Base-by-base conservation (phyloP, 2,888 invertebrate genomes). In the Ophion slaviceki region DNA sequence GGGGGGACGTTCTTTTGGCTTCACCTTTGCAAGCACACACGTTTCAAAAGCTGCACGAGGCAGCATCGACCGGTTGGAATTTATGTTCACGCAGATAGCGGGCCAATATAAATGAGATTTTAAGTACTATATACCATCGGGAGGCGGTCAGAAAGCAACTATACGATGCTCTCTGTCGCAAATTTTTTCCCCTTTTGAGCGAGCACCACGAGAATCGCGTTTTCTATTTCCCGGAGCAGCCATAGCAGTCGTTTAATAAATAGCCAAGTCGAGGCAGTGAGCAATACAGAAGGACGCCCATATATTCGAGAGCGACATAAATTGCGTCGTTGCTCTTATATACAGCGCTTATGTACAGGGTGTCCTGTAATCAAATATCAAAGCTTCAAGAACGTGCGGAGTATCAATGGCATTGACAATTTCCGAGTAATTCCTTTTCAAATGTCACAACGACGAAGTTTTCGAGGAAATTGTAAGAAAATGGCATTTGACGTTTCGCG, bases 71-170 rank as follows among this genome's bases (percentile, higher is more conserved):
- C 82, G 86, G 88, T 81, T 86, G 87, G 92, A 81, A 93, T 93
- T 93, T 93, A 93, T 92, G 91, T 90, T 89, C 88, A 84, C 88
- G 88, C 89, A 90, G 91, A 92, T 92, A 92, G 90, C 87, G 87
- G 87, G 90, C 89, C 90, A 91, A 91, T 92, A 91, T 92, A 92
- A 92, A 92, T 91, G 92, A 92, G 92, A 91, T 92, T 91, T 91
- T 92, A 92, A 92, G 91, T 92, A 92, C 91, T 88, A 90, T 87
- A 88, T 89, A 90, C 88, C 86, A 88, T 70, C 85, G 79, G 77
- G 80, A 81, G 77, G 81, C 80, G 82, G 85, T 82, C 79, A 67
- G 68, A 81, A 70, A 70, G 82, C 72, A 64, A 66, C 80, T 47
- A 62, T 72, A 72, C 76, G 61, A 59, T 68, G 62, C 75, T 80